Conservation (phyloP, 2,797 vertebrate species). For the Chlorospingus semifuscus region DNA sequence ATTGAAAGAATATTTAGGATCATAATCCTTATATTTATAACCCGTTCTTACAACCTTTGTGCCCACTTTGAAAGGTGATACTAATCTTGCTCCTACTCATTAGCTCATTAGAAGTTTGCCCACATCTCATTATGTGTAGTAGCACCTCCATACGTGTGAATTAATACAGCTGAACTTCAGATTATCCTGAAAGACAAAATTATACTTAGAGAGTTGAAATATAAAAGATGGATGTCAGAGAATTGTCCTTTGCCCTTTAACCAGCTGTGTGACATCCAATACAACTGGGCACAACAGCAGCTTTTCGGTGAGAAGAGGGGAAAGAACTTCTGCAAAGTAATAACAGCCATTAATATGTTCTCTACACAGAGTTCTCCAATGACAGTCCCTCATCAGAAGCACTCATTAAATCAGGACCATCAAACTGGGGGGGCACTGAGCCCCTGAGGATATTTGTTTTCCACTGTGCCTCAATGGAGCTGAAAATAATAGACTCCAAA, state of each 20-base stretch:
- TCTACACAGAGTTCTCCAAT: background rate
- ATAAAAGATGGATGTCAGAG: background rate
- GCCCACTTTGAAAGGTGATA: background rate
- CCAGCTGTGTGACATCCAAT: background rate
- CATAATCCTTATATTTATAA: background rate
- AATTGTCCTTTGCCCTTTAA: background rate
- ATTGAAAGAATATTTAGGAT: background rate
- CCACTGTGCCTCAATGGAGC: background rate
- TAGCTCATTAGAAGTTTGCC: background rate
- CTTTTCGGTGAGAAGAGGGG: background rate
- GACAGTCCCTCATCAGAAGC: background rate
- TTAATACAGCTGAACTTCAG: background rate
- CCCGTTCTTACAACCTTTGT: background rate
- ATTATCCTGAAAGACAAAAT: background rate
- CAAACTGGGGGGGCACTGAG: background rate
- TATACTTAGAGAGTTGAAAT: background rate
- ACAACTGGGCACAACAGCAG: accelerated
- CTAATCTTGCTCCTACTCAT: background rate
- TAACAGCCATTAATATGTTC: background rate
- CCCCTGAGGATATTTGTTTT: background rate
- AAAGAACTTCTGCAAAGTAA: background rate
- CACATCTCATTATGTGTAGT: background rate
- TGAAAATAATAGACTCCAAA: background rate
- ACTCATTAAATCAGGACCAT: background rate
- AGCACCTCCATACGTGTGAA: background rate